Evolutionary conservation across 1,140 invertebrate species (phyloP).

Genomic region (Solen grandis): DNA sequence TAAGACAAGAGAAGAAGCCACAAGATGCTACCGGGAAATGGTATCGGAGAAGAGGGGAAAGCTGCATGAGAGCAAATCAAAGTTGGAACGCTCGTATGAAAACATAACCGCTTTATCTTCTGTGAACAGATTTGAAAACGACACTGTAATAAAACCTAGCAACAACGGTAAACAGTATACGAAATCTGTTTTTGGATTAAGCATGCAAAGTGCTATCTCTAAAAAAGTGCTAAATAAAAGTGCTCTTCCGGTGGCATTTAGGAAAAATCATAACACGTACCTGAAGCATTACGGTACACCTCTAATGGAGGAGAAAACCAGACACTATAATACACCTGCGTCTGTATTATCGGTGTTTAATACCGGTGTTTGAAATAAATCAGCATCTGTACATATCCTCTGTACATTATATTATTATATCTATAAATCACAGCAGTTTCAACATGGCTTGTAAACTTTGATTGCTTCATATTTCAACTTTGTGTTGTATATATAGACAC

Average conservation of each 20-base stretch:
- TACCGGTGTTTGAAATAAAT: too few relatives aligned
- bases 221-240: slow-evolving; percentile 44
- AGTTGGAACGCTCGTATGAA: slow-evolving; percentile 37
- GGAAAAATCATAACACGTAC: slow-evolving; percentile 41
- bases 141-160: slow-evolving; percentile 23
- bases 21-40: not conserved
- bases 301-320: slow-evolving; percentile 17
- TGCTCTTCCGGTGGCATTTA: slow-evolving; percentile 37
- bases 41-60: not conserved
- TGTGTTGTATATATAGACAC: too few relatives aligned
- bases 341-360: too few relatives aligned
- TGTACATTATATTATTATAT: too few relatives aligned
- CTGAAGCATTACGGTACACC: slow-evolving; percentile 38
- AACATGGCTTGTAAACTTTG: too few relatives aligned
- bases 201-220: slow-evolving; percentile 35
- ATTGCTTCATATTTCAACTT: too few relatives aligned
- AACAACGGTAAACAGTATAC: slow-evolving; percentile 5
- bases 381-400: too few relatives aligned
- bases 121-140: slow-evolving; percentile 13
- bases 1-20: slow-evolving; percentile 20
- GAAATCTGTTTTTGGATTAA: slow-evolving; percentile 34
- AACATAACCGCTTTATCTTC: slow-evolving; percentile 5
- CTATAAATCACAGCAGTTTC: too few relatives aligned
- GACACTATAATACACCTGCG: not conserved
- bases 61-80: not conserved